Base-by-base conservation (phyloP, 2,113 vertebrate genomes). In the Chaetura pelagica region DNA sequence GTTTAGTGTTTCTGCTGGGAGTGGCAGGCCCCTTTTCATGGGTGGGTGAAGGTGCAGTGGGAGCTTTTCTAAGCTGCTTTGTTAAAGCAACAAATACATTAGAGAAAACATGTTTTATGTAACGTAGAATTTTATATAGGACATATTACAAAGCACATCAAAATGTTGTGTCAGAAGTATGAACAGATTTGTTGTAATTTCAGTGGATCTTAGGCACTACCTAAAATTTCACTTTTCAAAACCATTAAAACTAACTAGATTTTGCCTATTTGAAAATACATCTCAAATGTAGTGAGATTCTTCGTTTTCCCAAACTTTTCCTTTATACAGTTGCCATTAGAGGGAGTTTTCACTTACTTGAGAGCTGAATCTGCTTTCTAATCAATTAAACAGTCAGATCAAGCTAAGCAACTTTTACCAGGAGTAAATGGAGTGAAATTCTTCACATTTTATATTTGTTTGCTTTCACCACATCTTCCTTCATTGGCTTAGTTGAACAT, bases 321-420 rank as follows among this genome's bases (percentile, higher is more conserved):
- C 30, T 88, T 87, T 79, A 55, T 44, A 44, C 27, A 68, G 9
- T 66, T 94, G 55, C 94, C 95, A 9, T 96, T 95, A 97, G 90
- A 94, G 94, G 94, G 94, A 96, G 89, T 88, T 95, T 62, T 67
- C 40, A 62, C 75, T 84, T 38, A 38, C 16, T 55, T 51, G 38
- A 54, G 55, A 74, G 5, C n/a, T 55, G 42, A 42, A 80, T 66
- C 10, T 52, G 18, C 63, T 77, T 29, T 17, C 44, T 73, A 18
- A 49, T 82, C 15, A 42, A 12, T 79, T 85, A 18, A 73, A 17
- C 51, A 48, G 27, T 24, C 23, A 55, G n/a, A 82, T 19, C 13
- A 69, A 62, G 26, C 42, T 62, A 79, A 83, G 35, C 49, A 63
- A 34, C 32, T 94, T 87, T 78, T 52, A 61, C 23, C 3, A 6